phyloP scores from a whole-genome alignment of 2,113 vertebrate genomes.

The Turdus rufiventris region DNA sequence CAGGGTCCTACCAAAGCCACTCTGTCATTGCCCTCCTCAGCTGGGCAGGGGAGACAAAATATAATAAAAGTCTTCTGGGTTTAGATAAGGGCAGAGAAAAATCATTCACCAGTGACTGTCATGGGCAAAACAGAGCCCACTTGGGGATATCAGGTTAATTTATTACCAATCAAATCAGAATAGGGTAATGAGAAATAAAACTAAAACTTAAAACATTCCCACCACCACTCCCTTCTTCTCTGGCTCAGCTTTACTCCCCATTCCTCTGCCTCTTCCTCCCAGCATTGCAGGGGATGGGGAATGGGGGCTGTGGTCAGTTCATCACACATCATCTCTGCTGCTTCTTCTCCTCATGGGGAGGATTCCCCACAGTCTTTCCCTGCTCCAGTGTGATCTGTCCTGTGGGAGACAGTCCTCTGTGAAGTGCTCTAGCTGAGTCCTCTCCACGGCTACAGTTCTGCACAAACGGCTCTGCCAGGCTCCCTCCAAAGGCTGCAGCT shows the following conservation, averaged over 20 bases:
- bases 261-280: neutral
- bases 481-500: neutral
- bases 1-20: neutral
- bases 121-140: neutral
- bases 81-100: neutral
- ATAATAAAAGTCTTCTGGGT: neutral
- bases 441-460: neutral
- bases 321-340: rapidly evolving
- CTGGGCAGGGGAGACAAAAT: neutral
- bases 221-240: neutral
- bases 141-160: neutral
- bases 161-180: neutral
- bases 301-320: neutral
- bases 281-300: rapidly evolving
- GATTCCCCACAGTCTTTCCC: neutral
- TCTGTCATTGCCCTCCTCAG: neutral
- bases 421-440: neutral
- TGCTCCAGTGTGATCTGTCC: rapidly evolving
- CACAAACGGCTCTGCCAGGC: neutral
- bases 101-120: neutral
- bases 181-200: neutral
- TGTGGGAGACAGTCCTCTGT: neutral
- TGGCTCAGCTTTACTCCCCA: neutral
- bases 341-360: neutral
- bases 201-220: neutral